Evolutionary conservation across 2,113 vertebrate genomes (phyloP).

Genomic region (Tichodroma muraria): DNA sequence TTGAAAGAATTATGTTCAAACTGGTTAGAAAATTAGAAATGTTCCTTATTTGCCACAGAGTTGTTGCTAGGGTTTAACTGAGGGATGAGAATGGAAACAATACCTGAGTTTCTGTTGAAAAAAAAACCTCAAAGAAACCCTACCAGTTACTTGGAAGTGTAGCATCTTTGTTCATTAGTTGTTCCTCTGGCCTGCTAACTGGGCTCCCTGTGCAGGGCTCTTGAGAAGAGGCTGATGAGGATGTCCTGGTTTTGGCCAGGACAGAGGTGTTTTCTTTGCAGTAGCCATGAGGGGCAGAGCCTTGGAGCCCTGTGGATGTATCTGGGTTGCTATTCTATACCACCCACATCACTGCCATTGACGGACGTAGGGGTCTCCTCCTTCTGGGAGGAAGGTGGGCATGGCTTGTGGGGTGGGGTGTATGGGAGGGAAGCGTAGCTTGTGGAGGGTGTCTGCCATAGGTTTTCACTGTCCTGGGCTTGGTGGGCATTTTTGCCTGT

Average conservation of each 20-base stretch:
- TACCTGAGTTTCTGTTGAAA: neutral
- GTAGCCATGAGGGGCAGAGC: neutral
- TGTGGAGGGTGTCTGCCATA: neutral
- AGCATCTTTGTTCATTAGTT: neutral
- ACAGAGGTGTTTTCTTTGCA: neutral
- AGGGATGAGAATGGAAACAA: neutral
- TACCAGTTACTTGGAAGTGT: neutral
- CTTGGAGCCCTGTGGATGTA: neutral
- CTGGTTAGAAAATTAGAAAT: neutral
- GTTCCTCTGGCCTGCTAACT: neutral
- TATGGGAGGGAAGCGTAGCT: accelerated
- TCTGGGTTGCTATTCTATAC: neutral
- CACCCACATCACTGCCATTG: neutral
- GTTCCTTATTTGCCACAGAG: neutral
- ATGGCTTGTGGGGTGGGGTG: neutral
- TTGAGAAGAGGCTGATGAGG: neutral
- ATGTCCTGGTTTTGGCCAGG: neutral
- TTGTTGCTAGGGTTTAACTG: neutral
- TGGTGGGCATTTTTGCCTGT: neutral
- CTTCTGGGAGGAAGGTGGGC: accelerated
- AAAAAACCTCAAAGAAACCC: neutral
- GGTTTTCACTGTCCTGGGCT: neutral
- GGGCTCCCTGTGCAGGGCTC: neutral
- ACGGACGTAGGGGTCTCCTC: neutral
- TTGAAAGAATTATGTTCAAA: neutral